These are phyloP conservation scores for Neotragus pygmaeus DNA, from an alignment of 2,113 vertebrate species.

Conservation along the genomic window DNA sequence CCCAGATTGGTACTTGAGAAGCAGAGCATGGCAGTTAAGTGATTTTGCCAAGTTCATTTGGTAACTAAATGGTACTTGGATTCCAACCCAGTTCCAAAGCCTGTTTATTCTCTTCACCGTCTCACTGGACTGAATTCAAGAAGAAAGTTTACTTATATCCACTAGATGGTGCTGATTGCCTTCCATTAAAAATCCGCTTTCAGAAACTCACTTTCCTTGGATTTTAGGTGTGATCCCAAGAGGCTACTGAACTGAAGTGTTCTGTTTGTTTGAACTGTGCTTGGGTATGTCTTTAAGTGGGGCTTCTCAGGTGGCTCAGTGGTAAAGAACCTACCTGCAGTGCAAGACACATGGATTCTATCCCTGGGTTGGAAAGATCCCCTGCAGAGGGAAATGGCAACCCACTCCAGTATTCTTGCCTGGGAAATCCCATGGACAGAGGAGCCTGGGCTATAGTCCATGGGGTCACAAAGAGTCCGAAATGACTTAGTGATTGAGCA, in stretches of 20 bases:
- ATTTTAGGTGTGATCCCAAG: slow-evolving; percentile 7
- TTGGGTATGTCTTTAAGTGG: background rate
- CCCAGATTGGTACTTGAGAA: background rate
- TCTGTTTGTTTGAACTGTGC: slow-evolving; percentile 1
- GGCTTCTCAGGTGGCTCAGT: background rate
- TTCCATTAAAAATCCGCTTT: background rate
- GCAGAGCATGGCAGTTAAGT: background rate
- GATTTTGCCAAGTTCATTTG: background rate
- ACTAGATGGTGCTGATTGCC: slow-evolving; percentile 67
- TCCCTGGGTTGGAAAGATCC: background rate
- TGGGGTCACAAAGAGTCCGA: background rate
- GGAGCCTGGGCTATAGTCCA: background rate
- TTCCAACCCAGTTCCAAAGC: background rate
- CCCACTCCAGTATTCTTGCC: background rate
- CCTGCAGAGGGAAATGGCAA: background rate
- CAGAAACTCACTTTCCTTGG: background rate
- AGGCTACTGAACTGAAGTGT: background rate
- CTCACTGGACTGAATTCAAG: background rate
- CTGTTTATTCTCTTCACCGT: background rate
- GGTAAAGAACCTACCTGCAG: background rate
- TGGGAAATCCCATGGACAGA: background rate
- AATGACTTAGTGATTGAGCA: background rate
- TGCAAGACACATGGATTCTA: background rate
- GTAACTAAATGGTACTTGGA: background rate
- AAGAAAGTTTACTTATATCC: slow-evolving; percentile 4